Evolutionary conservation across 2,113 vertebrate genomes (phyloP), one percentile per base, ranked within the genome.

Genomic region (Setophaga petechia): DNA sequence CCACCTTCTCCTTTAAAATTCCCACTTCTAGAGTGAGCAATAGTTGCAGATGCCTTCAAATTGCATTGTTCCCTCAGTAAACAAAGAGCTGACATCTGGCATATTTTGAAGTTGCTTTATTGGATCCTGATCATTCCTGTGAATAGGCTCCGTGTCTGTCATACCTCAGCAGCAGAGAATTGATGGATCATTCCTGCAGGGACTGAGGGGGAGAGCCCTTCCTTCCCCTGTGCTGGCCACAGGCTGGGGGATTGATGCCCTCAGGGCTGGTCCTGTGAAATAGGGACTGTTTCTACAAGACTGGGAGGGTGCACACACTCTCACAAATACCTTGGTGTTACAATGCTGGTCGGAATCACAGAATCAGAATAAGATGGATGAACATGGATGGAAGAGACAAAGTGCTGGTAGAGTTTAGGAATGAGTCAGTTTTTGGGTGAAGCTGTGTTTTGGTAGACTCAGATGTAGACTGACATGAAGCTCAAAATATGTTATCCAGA

Each of bases 1-100:
- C 68, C 88, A 95, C 87, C 68, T 74, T 94, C 96, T 43, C 68
- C 82, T 87, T 95, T 86, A 63, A 78, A 66, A 63, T 73, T 86
- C 79, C 63, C 58, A 69, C 73, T 87, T 84, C 21, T 65, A 75
- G 69, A 61, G 33, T 0, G 5, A 87, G 73, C 92, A 87, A 14
- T 87, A 78, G 87, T 81, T 95, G 77, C 76, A 89, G 58, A 84
- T 92, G 58, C 72, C 58, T 93, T 75, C 63, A 57, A 49, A 89
- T 76, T 69, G 74, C 86, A 51, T 47, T 82, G 41, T 31, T 71
- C 21, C 73, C 52, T 80, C 79, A 81, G 47, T 92, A 92, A 91
- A 92, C 75, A 87, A 84, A 37, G 52, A 84, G 65, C 57, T 87
- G 94, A 96, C 93, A 93, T 89, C 93, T 94, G 94, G 83, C 80